Conservation (phyloP, 2,888 invertebrate genomes). For the Nomada hirtipes region DNA sequence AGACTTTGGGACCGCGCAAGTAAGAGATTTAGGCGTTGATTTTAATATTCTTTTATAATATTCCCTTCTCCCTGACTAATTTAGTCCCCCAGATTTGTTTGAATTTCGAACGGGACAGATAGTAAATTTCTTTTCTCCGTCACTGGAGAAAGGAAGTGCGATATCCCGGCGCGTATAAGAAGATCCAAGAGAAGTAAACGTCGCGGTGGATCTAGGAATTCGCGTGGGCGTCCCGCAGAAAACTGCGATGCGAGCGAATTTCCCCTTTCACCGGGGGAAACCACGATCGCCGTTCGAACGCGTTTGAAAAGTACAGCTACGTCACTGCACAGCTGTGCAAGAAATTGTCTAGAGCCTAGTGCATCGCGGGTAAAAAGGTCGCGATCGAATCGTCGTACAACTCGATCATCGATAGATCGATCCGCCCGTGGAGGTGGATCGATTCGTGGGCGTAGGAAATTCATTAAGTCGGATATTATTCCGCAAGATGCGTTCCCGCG, state of each 20-base stretch:
- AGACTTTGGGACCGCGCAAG: no score
- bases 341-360: constrained; percentile 27
- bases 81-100: no score
- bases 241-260: constrained; percentile 64
- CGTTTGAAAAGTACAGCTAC: constrained; percentile 50
- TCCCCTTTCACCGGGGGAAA: constrained; percentile 67
- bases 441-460: constrained; percentile 64
- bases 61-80: no score
- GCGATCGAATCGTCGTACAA: constrained; percentile 18
- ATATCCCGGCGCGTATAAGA: constrained; percentile 13
- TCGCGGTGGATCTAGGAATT: constrained; percentile 71
- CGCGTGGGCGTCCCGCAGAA: constrained; percentile 73
- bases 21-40: no score
- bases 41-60: no score
- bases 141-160: not conserved
- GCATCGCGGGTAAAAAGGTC: constrained; percentile 1
- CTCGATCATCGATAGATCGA: constrained; percentile 50
- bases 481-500: constrained; percentile 46
- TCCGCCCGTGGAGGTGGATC: constrained; percentile 42
- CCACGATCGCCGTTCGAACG: constrained; percentile 14
- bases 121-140: not conserved
- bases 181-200: constrained; percentile 18
- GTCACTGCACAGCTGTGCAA: constrained; percentile 3
- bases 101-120: no score
- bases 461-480: constrained; percentile 61